Evolutionary conservation across 2,113 vertebrate genomes (phyloP), one percentile per base, ranked within the genome.

Genomic region (Scophthalmus maximus): DNA sequence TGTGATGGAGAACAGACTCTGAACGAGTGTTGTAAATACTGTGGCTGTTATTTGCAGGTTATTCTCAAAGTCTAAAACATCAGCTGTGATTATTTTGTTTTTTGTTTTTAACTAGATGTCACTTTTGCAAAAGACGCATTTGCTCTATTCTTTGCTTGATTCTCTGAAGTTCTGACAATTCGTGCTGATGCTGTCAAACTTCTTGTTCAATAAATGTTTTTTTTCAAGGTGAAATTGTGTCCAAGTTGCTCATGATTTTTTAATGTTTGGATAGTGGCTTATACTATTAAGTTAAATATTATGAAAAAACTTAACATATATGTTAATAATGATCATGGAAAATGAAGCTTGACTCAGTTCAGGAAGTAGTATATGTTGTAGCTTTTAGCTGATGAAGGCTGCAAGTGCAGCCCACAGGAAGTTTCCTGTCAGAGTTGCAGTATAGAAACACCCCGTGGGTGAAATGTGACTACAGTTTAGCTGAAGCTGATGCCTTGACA

Each of bases 161-260:
- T 65, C 40, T 74, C 38, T 71, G 61, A 46, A 78, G 36, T 44
- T 79, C 38, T 65, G 53, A 61, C 47, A 79, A 12, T 63, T 71
- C 69, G 67, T 83, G 74, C 59, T 74, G 20, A 76, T 84, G 70
- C 61, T 78, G 81, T 79, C 78, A 55, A 81, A 79, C 26, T 57
- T 72, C 63, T 80, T 83, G 51, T 77, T 89, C 64, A 91, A 86
- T 90, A 86, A 91, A 88, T 87, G 76, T 70, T 88, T 84, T 87
- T 85, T 85, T 85, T 44, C 60, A 82, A 79, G 51, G 50, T 87
- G 46, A 51, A 22, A 38, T 42, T 25, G 10, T 42, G 2, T 66
- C 15, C 17, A 22, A 2, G 1, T 25, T 49, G 26, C 8, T 12
- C 20, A 8, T 34, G 1, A n/a, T 3, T 26, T n/a, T 60, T 32